Evolutionary conservation across 2,888 invertebrate genomes (phyloP), one percentile per base, ranked within the genome.

Genomic region (Dasypolia templi): DNA sequence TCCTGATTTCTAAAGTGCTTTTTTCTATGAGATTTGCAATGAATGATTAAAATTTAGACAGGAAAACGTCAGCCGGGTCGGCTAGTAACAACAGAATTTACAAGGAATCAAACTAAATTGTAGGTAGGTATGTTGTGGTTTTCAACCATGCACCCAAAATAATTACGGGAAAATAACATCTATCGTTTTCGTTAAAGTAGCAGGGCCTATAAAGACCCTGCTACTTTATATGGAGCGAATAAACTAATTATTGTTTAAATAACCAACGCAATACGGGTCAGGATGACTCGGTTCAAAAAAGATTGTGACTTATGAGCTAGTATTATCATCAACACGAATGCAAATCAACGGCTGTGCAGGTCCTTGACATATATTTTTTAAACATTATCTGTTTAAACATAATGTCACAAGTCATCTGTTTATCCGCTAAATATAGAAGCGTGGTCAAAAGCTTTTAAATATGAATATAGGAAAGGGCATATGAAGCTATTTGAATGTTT

Each of bases 311-410:
- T 72, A 67, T 80, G 81, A 82, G 73, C 72, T 80, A 83, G 79
- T 72, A 91, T 90, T 92, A 91, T 91, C 91, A 89, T 89, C 87
- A 89, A 91, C 88, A 88, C 87, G 89, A 87, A 92, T 91, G 91
- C 91, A 90, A 93, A 93, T 92, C 87, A 87, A 80, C 86, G 83
- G 85, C 87, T 49, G 72, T 81, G 77, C 84, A 78, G 82, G 89
- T 87, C 94, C 94, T 93, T 94, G 94, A 94, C 94, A 94, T 93
- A n/a, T 91, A 90, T 92, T 94, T n/a, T 91, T 85, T 90, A 86
- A 79, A 82, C 82, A 84, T 88, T 90, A 87, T 87, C 85, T 85
- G 78, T 80, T 79, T 85, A 84, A 86, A 67, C 72, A 74, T 53
- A 87, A 89, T 87, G 87, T 88, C 87, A 88, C 81, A 86, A 83